phyloP scores from a whole-genome alignment of 2,888 invertebrate genomes.

The Petrolisthes manimaculis region DNA sequence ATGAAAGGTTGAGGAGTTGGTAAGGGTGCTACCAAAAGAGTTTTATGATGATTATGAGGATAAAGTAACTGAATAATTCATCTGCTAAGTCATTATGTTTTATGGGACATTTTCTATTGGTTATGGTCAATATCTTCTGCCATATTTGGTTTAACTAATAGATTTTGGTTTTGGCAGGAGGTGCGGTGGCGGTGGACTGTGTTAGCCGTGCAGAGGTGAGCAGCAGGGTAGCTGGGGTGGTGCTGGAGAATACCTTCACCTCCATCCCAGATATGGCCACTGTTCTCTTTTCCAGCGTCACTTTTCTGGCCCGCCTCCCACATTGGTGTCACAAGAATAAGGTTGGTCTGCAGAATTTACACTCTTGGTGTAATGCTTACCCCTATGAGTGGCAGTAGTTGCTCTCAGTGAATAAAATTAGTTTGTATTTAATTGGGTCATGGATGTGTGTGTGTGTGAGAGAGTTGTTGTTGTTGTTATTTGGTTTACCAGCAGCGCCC shows the following conservation, averaged over 20 bases:
- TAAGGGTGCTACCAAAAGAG: too few species aligned
- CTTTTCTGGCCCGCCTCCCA: constrained; percentile 82
- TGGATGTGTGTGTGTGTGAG: neutral
- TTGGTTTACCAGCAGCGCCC: too few species aligned
- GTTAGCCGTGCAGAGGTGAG: constrained; percentile 82
- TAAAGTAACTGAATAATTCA: too few species aligned
- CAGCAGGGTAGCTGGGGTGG: constrained; percentile 85
- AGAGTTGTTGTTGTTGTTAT: too few species aligned
- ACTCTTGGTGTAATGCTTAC: neutral
- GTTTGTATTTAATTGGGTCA: neutral
- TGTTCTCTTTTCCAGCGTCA: constrained; percentile 79
- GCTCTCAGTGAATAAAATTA: neutral
- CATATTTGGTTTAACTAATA: too few species aligned
- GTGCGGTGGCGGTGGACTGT: constrained; percentile 91
- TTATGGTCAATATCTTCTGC: too few species aligned
- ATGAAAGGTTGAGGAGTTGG: too few species aligned
- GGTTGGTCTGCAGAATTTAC: constrained; percentile 73
- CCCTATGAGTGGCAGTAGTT: neutral
- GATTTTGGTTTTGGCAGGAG: neutral
- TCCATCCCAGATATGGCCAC: constrained; percentile 93
- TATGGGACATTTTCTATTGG: too few species aligned
- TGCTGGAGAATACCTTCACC: constrained; percentile 96
- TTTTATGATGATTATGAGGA: too few species aligned
- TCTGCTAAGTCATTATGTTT: too few species aligned
- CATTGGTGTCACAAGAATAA: constrained; percentile 90